Evolutionary conservation across 2,888 invertebrate species (phyloP), one percentile per base, ranked within the genome.

Genomic region (Linyphia triangularis): DNA sequence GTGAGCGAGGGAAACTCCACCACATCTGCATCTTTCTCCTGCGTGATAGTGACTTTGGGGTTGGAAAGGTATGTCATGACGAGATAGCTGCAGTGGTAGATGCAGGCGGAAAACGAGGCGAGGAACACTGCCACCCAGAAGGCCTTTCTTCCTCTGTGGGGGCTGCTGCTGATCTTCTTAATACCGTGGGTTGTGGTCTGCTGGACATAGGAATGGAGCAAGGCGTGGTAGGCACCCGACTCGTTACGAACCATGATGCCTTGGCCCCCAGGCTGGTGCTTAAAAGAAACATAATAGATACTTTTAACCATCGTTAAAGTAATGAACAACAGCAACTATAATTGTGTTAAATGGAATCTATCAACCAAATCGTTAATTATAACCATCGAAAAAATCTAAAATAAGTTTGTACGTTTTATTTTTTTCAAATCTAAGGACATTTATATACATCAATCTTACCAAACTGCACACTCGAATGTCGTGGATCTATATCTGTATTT

Each of bases 31-130:
- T 89, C 89, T 22, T 79, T 89, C 37, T 89, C 89, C 19, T 89
- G 84, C 0, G 89, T 89, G 33, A 89, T 89, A 26, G 89, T 89
- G 10, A 79, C 84, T n/a, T 89, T 89, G 22, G 89, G 89, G n/a
- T 37, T 33, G 9, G 33, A 30, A 7, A 22, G 26, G 43, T 40
- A 89, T 3, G 26, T 37, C 6, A 26, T 24, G n/a, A 89, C 84
- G 33, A 89, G 75, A 63, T 84, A 82, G 73, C 69, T 77, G 84
- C 89, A 89, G 43, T 89, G 89, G 73, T 89, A 89, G 10, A 70
- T 72, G 67, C 89, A 89, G 9, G 24, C 84, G 3, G 33, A 22
- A 6, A 89, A 19, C 0, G 84, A 89, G 0, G 40, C 3, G 26
- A 89, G n/a, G 79, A 89, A 89, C 6, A 89, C 79, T 1, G 28